phyloP scores from a whole-genome alignment of 2,797 vertebrate species.

The Eleutherodactylus coqui region DNA sequence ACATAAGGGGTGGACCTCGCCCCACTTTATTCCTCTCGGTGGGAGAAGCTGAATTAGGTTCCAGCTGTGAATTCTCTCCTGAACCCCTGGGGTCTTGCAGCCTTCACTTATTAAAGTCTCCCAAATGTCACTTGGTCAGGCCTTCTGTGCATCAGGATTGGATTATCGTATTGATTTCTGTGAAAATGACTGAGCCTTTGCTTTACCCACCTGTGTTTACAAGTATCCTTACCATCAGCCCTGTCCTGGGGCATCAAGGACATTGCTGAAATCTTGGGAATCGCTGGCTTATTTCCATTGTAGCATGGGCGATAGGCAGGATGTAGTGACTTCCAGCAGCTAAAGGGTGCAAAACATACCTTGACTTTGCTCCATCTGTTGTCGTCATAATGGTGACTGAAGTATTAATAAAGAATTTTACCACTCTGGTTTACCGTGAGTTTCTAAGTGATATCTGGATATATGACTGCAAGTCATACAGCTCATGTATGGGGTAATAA shows the following conservation, averaged over 20 bases:
- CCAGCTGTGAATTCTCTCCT: neutral
- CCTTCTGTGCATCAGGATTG: slow-evolving; percentile 12
- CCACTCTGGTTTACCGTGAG: neutral
- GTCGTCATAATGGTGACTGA: slow-evolving; percentile 45
- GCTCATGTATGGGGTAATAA: too few species aligned
- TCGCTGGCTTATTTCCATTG: slow-evolving; percentile 6
- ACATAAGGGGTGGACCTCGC: slow-evolving; percentile 8
- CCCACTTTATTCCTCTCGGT: neutral
- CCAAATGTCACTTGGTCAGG: neutral
- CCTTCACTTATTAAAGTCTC: neutral
- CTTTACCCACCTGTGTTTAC: slow-evolving; percentile 20
- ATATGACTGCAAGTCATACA: too few species aligned
- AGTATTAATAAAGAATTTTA: slow-evolving; percentile 53
- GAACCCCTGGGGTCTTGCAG: neutral
- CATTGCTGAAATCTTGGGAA: neutral
- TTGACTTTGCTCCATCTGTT: slow-evolving; percentile 19
- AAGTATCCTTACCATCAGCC: slow-evolving; percentile 10
- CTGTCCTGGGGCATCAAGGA: neutral
- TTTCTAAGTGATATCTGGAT: neutral
- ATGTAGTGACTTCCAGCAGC: slow-evolving; percentile 33
- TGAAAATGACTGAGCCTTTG: slow-evolving; percentile 40
- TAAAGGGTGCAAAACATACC: slow-evolving; percentile 1
- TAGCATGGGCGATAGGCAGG: slow-evolving; percentile 33
- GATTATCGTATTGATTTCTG: slow-evolving; percentile 38
- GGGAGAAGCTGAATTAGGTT: neutral